Percentiles rank a stretch among this genome's conserved stretches.
Conservation (phyloP, 2,113 vertebrate species). For the Promerops cafer region DNA sequence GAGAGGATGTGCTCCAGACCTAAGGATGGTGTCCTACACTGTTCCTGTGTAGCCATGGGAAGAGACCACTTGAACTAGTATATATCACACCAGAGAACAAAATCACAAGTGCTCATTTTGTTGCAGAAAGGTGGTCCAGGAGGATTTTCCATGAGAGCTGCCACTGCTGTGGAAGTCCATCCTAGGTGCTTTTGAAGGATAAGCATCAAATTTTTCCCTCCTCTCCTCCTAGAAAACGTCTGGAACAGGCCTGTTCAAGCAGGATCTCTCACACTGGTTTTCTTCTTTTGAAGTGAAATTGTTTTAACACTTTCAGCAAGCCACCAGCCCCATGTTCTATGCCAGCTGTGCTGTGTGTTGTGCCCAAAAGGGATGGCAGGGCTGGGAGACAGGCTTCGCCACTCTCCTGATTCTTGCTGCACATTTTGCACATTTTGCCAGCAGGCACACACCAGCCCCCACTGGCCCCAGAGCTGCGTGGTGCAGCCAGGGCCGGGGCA, state of each 20-base stretch:
- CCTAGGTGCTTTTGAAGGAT: neutral
- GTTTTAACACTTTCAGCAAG: neutral
- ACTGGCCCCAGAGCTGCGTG: rapidly evolving
- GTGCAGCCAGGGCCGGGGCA: rapidly evolving
- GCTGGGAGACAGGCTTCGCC: neutral
- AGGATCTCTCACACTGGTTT: neutral
- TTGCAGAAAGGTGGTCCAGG: neutral
- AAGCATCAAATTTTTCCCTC: neutral
- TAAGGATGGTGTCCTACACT: neutral
- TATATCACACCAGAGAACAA: neutral
- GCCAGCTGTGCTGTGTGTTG: neutral
- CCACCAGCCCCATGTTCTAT: neutral
- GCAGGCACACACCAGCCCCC: rapidly evolving
- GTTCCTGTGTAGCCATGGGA: neutral
- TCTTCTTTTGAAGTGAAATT: neutral
- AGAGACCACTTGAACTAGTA: neutral
- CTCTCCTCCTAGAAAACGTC: neutral
- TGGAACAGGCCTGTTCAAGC: neutral
- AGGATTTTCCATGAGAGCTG: neutral
- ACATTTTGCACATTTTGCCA: neutral
- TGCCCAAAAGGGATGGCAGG: neutral
- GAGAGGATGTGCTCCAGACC: neutral
- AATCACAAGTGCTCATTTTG: neutral
- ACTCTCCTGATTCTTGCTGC: neutral
- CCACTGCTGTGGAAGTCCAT: neutral